Conservation (phyloP, 2,888 invertebrate species). For the Argyra leucocephala region DNA sequence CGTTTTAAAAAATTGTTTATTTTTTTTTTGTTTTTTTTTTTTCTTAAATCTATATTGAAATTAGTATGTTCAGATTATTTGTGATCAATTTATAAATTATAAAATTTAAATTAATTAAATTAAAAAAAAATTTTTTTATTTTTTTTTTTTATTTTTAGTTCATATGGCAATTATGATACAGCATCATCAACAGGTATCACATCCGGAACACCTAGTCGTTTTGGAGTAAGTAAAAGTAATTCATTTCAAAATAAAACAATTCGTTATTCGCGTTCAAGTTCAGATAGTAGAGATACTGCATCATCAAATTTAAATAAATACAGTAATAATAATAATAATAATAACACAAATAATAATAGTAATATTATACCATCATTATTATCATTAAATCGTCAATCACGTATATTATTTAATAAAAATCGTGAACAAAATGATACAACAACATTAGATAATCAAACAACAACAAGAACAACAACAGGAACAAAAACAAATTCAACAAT, state of each 20-base stretch:
- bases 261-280: constrained; percentile 22
- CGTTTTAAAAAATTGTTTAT: too few species aligned
- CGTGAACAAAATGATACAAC: background rate
- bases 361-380: background rate
- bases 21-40: too few species aligned
- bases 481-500: background rate
- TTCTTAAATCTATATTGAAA: too few species aligned
- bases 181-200: constrained; percentile 34
- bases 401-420: background rate
- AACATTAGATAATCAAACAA: background rate
- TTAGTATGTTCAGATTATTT: too few species aligned
- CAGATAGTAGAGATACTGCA: constrained; percentile 21
- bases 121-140: background rate
- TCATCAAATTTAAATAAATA: constrained; percentile 10
- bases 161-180: constrained; percentile 38
- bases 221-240: constrained; percentile 40
- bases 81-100: background rate
- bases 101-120: background rate
- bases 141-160: constrained; percentile 8
- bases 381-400: constrained; percentile 10
- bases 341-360: constrained; percentile 7
- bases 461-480: background rate
- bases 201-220: constrained; percentile 37
- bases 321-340: constrained; percentile 15
- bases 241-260: constrained; percentile 14